Evolutionary conservation across 2,888 invertebrate genomes (phyloP), one percentile per base, ranked within the genome.

Genomic region (Dione vanillae): DNA sequence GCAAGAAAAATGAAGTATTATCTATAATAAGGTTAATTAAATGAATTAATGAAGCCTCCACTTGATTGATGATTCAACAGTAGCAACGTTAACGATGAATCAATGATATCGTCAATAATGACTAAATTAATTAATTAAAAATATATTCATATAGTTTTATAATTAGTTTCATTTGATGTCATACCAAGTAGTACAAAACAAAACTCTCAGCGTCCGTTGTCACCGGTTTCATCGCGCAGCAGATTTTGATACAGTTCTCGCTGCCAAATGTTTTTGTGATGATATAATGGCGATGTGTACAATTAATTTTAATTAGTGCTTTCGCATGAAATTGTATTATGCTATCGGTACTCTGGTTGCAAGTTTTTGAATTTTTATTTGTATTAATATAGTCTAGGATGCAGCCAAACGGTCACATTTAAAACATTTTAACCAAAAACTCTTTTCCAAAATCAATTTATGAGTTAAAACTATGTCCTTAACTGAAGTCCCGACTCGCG

Each of bases 61-160:
- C 61, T 35, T 61, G 61, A 16, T 61, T 27, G 45, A 61, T 45
- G 45, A 16, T 16, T 35, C 61, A n/a, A n/a, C 12, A 27, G 9
- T 61, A 45, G 27, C 27, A 16, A 61, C n/a, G n/a, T 7, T 8
- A 45, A 35, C 35, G 43, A 61, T 37, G 16, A 12, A 56, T 35
- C 27, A 61, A 35, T 20, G 45, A 35, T 27, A 11, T 45, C 27
- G 45, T 45, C 16, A 61, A 27, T 43, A 43, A 43, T 61, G 2
- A 59, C 35, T 54, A 54, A 54, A 54, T 35, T 35, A 35, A 54
- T 54, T 54, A 2, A 37, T 16, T 1, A 47, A 47, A 47, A 7
- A 16, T 5, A 35, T 37, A 9, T 45, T n/a, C 7, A 27, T 52
- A 35, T 52, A 27, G n/a, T 20, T 2, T 19, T 16, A 27, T 16